Conservation (phyloP, 2,113 vertebrate genomes). For the Verasper variegatus region DNA sequence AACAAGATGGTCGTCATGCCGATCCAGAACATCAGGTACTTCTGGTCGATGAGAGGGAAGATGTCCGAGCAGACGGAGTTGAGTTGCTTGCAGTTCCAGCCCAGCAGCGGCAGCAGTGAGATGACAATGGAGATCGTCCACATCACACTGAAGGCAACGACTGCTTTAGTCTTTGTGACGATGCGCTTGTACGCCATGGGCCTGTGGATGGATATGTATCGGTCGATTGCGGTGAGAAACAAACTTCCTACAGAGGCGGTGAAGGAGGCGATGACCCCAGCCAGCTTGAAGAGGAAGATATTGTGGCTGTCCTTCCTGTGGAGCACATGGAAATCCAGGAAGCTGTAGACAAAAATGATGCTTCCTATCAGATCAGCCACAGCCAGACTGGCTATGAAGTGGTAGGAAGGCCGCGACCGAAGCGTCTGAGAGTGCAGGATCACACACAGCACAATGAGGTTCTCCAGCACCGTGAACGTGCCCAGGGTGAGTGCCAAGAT, state of each 20-base stretch:
- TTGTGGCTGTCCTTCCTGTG: conserved; percentile 95
- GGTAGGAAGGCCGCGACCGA: conserved; percentile 95
- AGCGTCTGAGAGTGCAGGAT: conserved; percentile 95
- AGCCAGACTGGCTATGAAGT: conserved; percentile 97
- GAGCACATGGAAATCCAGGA: conserved; percentile 98
- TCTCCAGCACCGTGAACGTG: conserved; percentile 97
- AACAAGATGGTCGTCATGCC: conserved; percentile 92
- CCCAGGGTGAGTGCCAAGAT: conserved; percentile 94
- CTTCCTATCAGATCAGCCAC: conserved; percentile 96
- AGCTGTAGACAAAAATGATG: conserved; percentile 99
- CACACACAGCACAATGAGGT: conserved; percentile 93
- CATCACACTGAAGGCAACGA: conserved; percentile 97
- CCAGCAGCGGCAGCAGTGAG: conserved; percentile 93
- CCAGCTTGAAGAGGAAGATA: conserved; percentile 96
- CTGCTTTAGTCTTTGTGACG: conserved; percentile 94
- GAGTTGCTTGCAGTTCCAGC: conserved; percentile 98
- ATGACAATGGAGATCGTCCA: conserved; percentile 95
- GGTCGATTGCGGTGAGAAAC: conserved; percentile 97
- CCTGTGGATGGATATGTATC: conserved; percentile 97
- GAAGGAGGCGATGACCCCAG: conserved; percentile 97
- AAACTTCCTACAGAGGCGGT: conserved; percentile 97
- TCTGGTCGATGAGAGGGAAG: conserved; percentile 96
- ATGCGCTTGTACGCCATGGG: conserved; percentile 96
- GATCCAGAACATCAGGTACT: conserved; percentile 98
- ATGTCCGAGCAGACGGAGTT: conserved; percentile 95